Evolutionary conservation across 2,797 vertebrate species (phyloP).

Genomic region (Adrianichthys oophorus): DNA sequence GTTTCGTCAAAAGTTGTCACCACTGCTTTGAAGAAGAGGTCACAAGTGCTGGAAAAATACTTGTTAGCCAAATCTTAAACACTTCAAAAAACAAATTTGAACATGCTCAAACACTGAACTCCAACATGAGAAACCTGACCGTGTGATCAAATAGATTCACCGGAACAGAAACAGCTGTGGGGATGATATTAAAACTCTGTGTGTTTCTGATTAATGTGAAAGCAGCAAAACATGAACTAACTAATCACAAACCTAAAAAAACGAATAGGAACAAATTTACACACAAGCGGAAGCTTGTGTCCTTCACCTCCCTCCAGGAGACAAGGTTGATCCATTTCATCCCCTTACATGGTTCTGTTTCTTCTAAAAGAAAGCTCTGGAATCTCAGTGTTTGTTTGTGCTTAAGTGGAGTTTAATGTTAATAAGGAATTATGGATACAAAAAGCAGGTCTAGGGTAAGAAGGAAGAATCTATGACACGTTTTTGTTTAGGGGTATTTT

Average conservation of each 20-base stretch:
- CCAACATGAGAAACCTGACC: background rate
- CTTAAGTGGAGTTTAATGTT: background rate
- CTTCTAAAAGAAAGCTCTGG: background rate
- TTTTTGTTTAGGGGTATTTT: constrained; percentile 2
- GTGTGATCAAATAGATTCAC: background rate
- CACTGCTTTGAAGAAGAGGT: too few species aligned
- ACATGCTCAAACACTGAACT: too few species aligned
- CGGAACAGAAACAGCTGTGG: background rate
- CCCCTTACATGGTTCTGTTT: background rate
- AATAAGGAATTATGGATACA: background rate
- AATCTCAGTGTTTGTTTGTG: background rate
- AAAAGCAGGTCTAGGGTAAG: background rate
- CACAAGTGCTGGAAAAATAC: too few species aligned
- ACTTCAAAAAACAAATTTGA: too few species aligned
- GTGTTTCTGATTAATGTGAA: too few species aligned
- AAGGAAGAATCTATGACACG: background rate
- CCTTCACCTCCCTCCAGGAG: background rate
- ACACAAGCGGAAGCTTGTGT: too few species aligned
- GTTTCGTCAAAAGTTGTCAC: too few species aligned
- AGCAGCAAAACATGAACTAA: too few species aligned
- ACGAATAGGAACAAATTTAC: too few species aligned
- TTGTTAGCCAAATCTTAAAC: too few species aligned
- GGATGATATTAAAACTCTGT: too few species aligned
- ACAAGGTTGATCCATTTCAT: background rate
- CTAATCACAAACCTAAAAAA: too few species aligned